Evolutionary conservation across 2,888 invertebrate species (phyloP), one percentile per base, ranked within the genome.

Genomic region (Phyllotreta striolata): DNA sequence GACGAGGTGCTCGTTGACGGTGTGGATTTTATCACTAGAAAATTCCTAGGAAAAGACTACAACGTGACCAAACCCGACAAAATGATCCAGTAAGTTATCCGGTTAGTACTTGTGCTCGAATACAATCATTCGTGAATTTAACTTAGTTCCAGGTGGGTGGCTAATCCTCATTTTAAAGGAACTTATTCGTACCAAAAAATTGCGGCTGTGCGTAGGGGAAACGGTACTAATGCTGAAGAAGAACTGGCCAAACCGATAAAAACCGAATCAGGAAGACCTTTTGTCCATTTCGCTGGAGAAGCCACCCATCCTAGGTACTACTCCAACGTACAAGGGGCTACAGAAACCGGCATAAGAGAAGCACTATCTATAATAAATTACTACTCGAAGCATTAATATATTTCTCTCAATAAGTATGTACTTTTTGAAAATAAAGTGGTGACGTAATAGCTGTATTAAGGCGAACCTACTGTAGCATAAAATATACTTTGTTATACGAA

Each of bases 261-360:
- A 40, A 66, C 65, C 41, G 4, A 57, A 7, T 73, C 78, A 40
- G 84, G 83, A 0, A 78, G 78, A 67, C 84, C 84, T 12, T 75
- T 82, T 0, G 77, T 86, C 0, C 72, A 85, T 12, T 87, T 87
- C 78, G 86, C 85, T 1, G 87, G 87, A 0, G 86, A 86, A 68
- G 86, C 86, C 0, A 85, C 85, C 0, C 77, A 80, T 72, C 66
- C 71, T 6, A 35, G 76, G 66, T 81, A 76, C 66, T 84, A 75
- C 72, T 82, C 83, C 1, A 84, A 84, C 6, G 83, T 83, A 2
- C 84, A 84, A 69, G 84, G 84, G 35, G 84, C 84, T 1, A 74
- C 82, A 49, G 83, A 83, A 70, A 76, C 79, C 63, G 84, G 84
- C 1, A 76, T 78, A 71, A 75, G 84, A 54, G 84, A 84, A 75